Conservation (phyloP, 1,140 invertebrate genomes). For the Leptinotarsa texana region DNA sequence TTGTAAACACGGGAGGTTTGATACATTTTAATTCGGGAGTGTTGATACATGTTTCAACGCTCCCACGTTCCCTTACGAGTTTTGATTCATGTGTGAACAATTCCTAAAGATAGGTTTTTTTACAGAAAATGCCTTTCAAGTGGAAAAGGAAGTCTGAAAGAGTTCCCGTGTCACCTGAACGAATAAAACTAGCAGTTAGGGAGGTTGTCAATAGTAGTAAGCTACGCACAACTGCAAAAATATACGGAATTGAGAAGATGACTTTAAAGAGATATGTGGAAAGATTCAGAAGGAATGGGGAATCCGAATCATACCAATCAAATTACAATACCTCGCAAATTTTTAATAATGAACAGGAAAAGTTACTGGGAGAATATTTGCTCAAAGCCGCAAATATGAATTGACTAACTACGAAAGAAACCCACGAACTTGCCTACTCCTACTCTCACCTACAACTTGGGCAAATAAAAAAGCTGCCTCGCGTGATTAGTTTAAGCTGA, state of each 20-base stretch:
- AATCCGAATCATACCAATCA: background rate
- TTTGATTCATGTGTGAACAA: background rate
- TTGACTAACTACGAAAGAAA: conserved; percentile 10
- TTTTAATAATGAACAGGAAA: conserved; percentile 9
- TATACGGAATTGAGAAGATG: background rate
- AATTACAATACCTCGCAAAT: background rate
- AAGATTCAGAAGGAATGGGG: conserved; percentile 6
- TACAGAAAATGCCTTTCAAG: conserved; percentile 11
- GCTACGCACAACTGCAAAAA: background rate
- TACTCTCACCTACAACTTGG: conserved; percentile 16
- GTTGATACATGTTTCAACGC: conserved; percentile 5
- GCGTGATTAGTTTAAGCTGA: conserved; percentile 40
- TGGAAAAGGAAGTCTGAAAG: background rate
- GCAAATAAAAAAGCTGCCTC: conserved; percentile 23
- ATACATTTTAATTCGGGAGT: conserved; percentile 1
- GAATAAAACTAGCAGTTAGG: background rate
- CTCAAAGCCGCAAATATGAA: conserved; percentile 5
- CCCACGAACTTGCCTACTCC: conserved; percentile 6
- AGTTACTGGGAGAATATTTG: conserved; percentile 1
- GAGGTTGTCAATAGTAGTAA: background rate
- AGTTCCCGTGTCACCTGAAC: conserved; percentile 5
- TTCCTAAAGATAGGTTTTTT: conserved; percentile 9
- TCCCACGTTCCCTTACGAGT: conserved; percentile 4
- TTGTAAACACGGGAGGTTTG: background rate
- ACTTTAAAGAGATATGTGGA: conserved; percentile 13